phyloP scores from a whole-genome alignment of 2,113 vertebrate genomes.

The Odocoileus hemionus region DNA sequence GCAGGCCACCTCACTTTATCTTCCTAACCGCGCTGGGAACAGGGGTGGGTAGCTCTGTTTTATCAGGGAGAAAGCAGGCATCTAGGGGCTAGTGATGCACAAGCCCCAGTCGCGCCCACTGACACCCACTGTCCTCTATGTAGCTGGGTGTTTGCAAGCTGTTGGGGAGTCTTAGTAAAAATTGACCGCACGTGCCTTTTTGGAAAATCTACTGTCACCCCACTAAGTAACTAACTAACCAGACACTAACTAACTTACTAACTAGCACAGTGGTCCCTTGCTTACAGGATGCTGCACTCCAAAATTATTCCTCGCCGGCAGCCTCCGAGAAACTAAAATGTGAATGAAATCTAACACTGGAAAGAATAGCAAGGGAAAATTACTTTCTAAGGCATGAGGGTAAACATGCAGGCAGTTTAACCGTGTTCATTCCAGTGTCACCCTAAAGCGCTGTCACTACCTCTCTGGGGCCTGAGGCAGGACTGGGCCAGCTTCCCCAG shows the following conservation, averaged over 20 bases:
- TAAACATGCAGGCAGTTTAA: fast-evolving
- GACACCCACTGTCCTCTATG: not conserved
- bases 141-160: not conserved
- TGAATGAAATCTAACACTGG: not conserved
- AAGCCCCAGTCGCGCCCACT: not conserved
- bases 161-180: not conserved
- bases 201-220: not conserved
- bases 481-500: not conserved
- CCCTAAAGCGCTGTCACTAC: not conserved
- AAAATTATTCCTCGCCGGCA: not conserved
- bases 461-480: not conserved
- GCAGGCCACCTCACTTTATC: not conserved
- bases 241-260: not conserved
- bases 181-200: not conserved
- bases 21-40: fast-evolving
- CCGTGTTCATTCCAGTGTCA: not conserved
- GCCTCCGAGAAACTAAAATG: not conserved
- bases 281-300: not conserved
- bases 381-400: not conserved
- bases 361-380: not conserved
- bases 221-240: not conserved
- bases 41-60: not conserved
- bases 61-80: not conserved
- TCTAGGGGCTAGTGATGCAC: not conserved
- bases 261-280: not conserved